These are phyloP conservation scores for Ciconia boyciana DNA, from an alignment of 2,113 vertebrate species.

Conservation along the genomic window DNA sequence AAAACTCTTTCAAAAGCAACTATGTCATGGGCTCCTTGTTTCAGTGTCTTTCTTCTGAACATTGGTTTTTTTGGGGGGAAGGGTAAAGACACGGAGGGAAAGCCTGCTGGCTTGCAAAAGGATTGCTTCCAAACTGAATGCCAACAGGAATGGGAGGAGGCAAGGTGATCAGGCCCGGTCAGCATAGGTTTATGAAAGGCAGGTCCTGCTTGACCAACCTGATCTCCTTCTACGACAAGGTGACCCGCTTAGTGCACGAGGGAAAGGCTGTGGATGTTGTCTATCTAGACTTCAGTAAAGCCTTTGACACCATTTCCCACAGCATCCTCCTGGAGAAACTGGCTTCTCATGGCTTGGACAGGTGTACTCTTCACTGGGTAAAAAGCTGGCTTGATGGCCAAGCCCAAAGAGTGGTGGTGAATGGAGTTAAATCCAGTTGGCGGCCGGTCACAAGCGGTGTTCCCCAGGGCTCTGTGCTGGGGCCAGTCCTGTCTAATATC, in stretches of 20 bases:
- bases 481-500: too few species aligned
- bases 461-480: not conserved
- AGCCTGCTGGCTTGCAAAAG: not conserved
- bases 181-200: not conserved
- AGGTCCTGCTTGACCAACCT: not conserved
- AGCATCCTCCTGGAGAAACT: not conserved
- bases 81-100: not conserved
- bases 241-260: not conserved
- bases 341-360: not conserved
- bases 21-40: not conserved
- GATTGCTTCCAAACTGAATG: not conserved
- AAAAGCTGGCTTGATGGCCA: not conserved
- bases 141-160: not conserved
- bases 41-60: not conserved
- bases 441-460: accelerated
- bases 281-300: not conserved
- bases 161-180: not conserved
- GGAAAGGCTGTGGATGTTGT: not conserved
- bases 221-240: not conserved
- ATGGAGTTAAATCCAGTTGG: not conserved
- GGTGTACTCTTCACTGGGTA: accelerated
- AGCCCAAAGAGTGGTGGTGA: not conserved
- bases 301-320: not conserved
- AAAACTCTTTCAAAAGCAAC: not conserved
- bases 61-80: not conserved